A percentile compares a stretch with the other conserved stretches of the same genome.
These are phyloP conservation scores for Carlito syrichta DNA, from an alignment of 2,113 vertebrate species.

Conservation along the genomic window DNA sequence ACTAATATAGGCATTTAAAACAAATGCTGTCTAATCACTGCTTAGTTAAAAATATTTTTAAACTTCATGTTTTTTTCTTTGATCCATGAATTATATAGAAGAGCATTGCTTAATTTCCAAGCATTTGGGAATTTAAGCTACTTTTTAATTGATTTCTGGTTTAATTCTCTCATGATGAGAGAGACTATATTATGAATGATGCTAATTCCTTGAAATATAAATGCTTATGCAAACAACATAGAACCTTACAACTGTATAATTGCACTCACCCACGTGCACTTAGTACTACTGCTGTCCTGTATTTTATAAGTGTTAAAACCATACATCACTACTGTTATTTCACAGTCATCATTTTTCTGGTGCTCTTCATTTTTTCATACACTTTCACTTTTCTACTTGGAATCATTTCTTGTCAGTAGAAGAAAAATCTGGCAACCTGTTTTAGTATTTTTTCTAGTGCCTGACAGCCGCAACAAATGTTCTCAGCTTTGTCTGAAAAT, in stretches of 20 bases:
- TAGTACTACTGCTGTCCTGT: neutral
- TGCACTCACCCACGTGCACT: neutral
- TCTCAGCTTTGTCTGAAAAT: neutral
- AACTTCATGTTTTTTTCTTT: no score
- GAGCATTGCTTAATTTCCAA: no score
- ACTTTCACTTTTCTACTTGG: neutral
- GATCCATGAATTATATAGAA: no score
- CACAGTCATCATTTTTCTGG: neutral
- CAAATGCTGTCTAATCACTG: no score
- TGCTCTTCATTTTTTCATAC: neutral
- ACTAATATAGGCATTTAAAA: no score
- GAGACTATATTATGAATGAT: no score
- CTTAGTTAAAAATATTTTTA: no score
- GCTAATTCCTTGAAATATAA: no score
- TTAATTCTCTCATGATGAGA: no score
- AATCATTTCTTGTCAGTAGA: neutral
- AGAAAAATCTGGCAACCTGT: neutral
- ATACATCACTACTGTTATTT: neutral
- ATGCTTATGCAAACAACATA: neutral
- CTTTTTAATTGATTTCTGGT: no score
- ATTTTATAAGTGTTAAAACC: rapidly evolving
- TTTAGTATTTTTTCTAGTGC: neutral
- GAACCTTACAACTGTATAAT: neutral
- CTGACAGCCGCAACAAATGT: neutral
- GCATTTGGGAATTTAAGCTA: no score